Evolutionary conservation across 1,140 invertebrate species (phyloP).

Genomic region (Hycleus phaleratus): DNA sequence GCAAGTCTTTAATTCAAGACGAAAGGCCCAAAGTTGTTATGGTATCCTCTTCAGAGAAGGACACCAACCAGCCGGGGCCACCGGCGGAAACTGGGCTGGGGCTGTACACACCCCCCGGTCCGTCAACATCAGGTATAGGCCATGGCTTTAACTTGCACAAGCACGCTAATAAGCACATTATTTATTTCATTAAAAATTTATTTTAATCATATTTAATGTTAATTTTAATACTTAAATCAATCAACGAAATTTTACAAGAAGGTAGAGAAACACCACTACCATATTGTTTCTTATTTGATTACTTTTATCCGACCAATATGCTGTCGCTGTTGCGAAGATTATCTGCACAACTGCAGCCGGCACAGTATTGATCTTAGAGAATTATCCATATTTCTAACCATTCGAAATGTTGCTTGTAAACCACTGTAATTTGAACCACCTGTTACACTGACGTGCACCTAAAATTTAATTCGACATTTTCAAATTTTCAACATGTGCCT

Average conservation of each 20-base stretch:
- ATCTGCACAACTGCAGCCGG: background rate
- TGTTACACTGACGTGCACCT: constrained; percentile 24
- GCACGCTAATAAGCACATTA: constrained; percentile 7
- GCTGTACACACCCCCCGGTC: constrained; percentile 29
- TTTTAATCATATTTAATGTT: constrained; percentile 1
- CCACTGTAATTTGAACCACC: constrained; percentile 28
- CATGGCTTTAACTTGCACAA: constrained; percentile 10
- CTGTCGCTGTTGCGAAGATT: background rate
- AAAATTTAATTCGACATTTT: constrained; percentile 25
- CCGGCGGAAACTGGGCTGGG: constrained; percentile 24
- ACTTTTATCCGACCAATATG: background rate
- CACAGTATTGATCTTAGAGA: constrained; percentile 8
- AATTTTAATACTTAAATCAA: background rate
- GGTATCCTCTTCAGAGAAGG: constrained; percentile 25
- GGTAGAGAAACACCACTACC: too few species aligned
- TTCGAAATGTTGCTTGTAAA: constrained; percentile 26
- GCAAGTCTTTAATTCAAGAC: constrained; percentile 24
- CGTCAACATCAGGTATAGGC: constrained; percentile 30
- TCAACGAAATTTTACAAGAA: too few species aligned
- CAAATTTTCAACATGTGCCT: constrained; percentile 21
- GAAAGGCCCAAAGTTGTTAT: constrained; percentile 26
- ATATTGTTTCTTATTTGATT: background rate
- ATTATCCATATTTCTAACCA: constrained; percentile 23
- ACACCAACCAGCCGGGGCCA: constrained; percentile 17
- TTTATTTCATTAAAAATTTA: background rate